phyloP scores from a whole-genome alignment of 2,113 vertebrate genomes.

The Dunckerocampus dactyliophorus region DNA sequence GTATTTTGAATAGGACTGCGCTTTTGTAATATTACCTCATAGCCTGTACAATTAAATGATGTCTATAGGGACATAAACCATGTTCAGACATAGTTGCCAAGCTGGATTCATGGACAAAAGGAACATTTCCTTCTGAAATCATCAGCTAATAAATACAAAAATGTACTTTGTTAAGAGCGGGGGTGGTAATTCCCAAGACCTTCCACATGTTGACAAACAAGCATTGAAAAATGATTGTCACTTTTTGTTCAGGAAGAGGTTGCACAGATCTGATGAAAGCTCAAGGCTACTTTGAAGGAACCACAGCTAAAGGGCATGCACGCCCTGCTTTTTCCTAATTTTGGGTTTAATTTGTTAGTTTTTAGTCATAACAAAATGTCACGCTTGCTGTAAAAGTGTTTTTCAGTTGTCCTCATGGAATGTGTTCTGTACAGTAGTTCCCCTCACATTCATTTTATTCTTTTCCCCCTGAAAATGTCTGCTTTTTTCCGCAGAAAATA shows the following conservation, averaged over 20 bases:
- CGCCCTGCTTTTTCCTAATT: not conserved
- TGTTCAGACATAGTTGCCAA: constrained; percentile 15
- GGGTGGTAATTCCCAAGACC: constrained; percentile 4
- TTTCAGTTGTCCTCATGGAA: too few species aligned
- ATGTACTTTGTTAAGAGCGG: not conserved
- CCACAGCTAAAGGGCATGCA: not conserved
- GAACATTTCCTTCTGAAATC: constrained; percentile 37
- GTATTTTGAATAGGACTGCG: not conserved
- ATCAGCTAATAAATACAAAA: constrained; percentile 30
- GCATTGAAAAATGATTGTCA: constrained; percentile 35
- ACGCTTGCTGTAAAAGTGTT: too few species aligned
- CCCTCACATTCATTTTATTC: too few species aligned
- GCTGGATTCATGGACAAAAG: constrained; percentile 46
- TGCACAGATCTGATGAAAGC: constrained; percentile 10
- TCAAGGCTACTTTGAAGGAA: constrained; percentile 24
- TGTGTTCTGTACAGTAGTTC: too few species aligned
- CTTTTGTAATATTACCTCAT: not conserved
- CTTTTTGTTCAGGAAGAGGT: constrained; percentile 40
- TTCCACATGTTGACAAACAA: constrained; percentile 36
- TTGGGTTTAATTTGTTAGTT: too few species aligned
- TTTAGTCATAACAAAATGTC: too few species aligned
- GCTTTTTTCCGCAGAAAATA: too few species aligned
- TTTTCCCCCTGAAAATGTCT: too few species aligned
- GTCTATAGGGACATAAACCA: constrained; percentile 25
- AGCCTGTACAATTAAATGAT: constrained; percentile 1